A percentile compares a stretch with the other conserved stretches of the same genome.
phyloP scores from a whole-genome alignment of 1,140 invertebrate genomes.

The Danaus melanippus region DNA sequence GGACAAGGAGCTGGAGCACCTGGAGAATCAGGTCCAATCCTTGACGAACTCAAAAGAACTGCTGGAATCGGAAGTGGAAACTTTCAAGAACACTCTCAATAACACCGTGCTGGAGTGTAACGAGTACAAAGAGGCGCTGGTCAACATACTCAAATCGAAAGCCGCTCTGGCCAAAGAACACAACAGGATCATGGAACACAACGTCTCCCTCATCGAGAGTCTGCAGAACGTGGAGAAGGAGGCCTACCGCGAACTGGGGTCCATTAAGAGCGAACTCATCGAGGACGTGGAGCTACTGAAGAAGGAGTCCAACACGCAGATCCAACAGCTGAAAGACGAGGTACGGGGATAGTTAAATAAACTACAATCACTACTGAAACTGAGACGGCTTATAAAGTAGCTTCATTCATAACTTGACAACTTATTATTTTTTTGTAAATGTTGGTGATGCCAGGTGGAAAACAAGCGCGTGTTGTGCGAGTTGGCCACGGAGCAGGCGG shows the following conservation, averaged over 20 bases:
- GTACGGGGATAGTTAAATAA: conserved; percentile 19
- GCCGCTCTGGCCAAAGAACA: conserved; percentile 61
- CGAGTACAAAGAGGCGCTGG: conserved; percentile 62
- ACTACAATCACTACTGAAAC: no score
- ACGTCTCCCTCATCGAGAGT: conserved; percentile 61
- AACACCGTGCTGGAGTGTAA: conserved; percentile 56
- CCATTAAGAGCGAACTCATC: conserved; percentile 62
- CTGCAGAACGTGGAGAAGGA: conserved; percentile 64
- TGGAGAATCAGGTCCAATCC: conserved; percentile 56
- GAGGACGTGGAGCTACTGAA: conserved; percentile 63
- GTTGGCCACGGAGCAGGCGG: conserved; percentile 52
- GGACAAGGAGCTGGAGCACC: conserved; percentile 61
- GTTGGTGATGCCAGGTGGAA: conserved; percentile 39
- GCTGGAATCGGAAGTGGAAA: conserved; percentile 47
- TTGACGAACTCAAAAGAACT: conserved; percentile 49
- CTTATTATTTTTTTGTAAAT: background rate
- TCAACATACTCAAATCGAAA: conserved; percentile 63
- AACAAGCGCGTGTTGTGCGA: conserved; percentile 48
- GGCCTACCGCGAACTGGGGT: conserved; percentile 58
- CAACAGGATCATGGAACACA: conserved; percentile 65
- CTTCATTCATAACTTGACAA: background rate
- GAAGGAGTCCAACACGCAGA: conserved; percentile 59
- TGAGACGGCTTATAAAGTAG: background rate
- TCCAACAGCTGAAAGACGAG: conserved; percentile 55
- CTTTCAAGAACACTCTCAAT: conserved; percentile 49